Conservation (phyloP, 2,888 invertebrate genomes). For the Aspidapion aeneum region DNA sequence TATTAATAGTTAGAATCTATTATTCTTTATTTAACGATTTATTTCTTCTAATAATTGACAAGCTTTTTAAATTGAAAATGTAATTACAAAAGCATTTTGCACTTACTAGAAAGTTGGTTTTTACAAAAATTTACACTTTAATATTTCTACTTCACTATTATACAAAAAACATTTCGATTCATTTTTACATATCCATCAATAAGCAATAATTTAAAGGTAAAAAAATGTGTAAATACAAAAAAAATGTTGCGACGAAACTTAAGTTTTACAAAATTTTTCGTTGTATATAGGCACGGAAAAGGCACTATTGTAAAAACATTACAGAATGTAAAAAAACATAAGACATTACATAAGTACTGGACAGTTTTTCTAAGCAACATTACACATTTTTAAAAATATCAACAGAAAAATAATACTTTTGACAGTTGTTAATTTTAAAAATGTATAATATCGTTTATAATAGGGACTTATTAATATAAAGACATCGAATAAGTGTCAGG, state of each 20-base stretch:
- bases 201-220: constrained; percentile 30
- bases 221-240: constrained; percentile 18
- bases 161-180: not conserved
- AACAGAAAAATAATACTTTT: constrained; percentile 37
- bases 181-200: constrained; percentile 21
- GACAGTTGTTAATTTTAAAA: constrained; percentile 28
- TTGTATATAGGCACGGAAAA: constrained; percentile 40
- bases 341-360: constrained; percentile 43
- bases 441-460: not conserved
- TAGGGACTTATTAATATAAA: not conserved
- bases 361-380: constrained; percentile 11
- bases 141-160: not conserved
- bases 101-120: constrained; percentile 36
- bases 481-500: too few species aligned
- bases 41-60: constrained; percentile 43
- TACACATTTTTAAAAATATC: constrained; percentile 21
- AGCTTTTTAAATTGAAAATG: constrained; percentile 42
- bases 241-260: constrained; percentile 19
- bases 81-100: constrained; percentile 44
- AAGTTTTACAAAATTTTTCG: constrained; percentile 17
- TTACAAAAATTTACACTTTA: constrained; percentile 47
- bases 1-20: not conserved
- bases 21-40: constrained; percentile 13
- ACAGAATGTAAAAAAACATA: too few species aligned
- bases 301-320: constrained; percentile 41